These are phyloP conservation scores for Drosophila multiciliata DNA, from an alignment of 2,888 invertebrate genomes.

Conservation along the genomic window DNA sequence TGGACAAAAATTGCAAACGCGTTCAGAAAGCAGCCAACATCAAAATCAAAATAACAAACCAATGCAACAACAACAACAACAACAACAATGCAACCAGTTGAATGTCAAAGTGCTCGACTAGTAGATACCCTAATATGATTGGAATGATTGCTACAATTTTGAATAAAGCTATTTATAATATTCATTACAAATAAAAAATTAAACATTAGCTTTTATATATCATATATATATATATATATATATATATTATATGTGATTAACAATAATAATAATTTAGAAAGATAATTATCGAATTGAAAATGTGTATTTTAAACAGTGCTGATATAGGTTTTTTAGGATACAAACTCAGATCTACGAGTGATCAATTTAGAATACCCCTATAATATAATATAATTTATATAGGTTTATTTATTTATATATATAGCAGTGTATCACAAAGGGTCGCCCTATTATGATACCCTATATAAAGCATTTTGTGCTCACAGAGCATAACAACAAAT, in stretches of 20 bases:
- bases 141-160: background rate
- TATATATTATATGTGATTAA: no score
- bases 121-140: constrained; percentile 16
- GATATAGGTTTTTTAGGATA: background rate
- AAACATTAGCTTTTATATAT: background rate
- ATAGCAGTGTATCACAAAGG: background rate
- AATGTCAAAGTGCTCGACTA: background rate
- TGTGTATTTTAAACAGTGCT: background rate
- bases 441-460: constrained; percentile 1
- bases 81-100: constrained; percentile 20
- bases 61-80: constrained; percentile 25
- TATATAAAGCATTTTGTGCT: constrained; percentile 8
- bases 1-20: constrained; percentile 48
- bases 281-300: no score
- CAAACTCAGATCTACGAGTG: background rate
- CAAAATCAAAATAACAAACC: constrained; percentile 57
- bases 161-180: background rate
- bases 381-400: no score
- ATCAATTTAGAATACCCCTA: background rate
- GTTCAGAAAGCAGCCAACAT: constrained; percentile 50
- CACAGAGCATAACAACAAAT: constrained; percentile 26
- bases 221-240: background rate
- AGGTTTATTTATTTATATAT: no score
- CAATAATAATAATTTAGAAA: no score
- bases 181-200: background rate